A percentile compares a stretch with the other conserved stretches of the same genome.
Evolutionary conservation across 2,797 vertebrate genomes (phyloP).

Genomic region (Balearica regulorum): DNA sequence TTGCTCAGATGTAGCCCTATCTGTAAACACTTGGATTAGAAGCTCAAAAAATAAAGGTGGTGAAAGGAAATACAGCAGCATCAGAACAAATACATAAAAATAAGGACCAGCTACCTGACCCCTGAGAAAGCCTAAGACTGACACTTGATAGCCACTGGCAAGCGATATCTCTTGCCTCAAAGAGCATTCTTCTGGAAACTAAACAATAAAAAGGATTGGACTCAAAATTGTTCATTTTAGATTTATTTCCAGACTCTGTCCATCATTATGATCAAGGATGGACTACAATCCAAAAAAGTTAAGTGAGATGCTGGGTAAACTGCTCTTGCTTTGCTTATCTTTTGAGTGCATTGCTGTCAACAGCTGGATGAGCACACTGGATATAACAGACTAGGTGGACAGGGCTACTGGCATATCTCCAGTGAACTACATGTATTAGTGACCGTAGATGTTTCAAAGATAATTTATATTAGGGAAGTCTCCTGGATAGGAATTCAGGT

Average conservation of each 20-base stretch:
- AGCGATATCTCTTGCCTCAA: neutral
- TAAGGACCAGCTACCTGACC: neutral
- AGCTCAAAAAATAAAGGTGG: neutral
- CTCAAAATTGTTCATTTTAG: neutral
- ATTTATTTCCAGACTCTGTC: neutral
- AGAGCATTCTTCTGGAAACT: neutral
- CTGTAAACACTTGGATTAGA: neutral
- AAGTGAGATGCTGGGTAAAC: neutral
- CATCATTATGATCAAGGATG: accelerated
- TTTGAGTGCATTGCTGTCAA: accelerated
- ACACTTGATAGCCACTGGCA: neutral
- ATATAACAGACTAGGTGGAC: neutral
- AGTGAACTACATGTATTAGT: too few relatives aligned
- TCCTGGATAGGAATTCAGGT: neutral
- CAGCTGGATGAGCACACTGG: neutral
- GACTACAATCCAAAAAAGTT: neutral
- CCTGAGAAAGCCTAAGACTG: neutral
- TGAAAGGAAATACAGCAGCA: neutral
- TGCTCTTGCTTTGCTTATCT: neutral
- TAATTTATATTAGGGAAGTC: neutral
- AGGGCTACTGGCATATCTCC: neutral
- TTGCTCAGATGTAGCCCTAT: neutral
- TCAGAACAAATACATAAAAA: neutral
- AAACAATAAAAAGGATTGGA: neutral
- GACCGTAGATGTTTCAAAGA: neutral